These are phyloP conservation scores for Drosophila pachea DNA, from an alignment of 1,140 invertebrate genomes.

Conservation along the genomic window DNA sequence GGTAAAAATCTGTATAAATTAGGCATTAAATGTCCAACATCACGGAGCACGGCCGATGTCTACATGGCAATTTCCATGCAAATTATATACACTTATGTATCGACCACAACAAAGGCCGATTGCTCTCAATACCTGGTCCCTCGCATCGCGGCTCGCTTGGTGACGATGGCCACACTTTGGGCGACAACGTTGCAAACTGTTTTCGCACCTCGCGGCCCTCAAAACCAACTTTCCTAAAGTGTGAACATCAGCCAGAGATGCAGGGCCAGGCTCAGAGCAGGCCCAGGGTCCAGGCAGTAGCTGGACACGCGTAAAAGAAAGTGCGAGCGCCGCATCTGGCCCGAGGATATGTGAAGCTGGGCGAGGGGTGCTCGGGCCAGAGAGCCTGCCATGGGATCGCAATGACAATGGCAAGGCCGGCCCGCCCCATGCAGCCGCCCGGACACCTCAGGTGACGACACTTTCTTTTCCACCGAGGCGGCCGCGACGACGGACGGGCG, in stretches of 20 bases:
- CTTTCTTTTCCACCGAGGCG: conserved; percentile 65
- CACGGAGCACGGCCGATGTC: conserved; percentile 34
- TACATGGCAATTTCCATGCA: conserved; percentile 67
- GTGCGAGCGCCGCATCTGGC: conserved; percentile 56
- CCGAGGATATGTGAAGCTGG: conserved; percentile 62
- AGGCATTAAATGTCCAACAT: conserved; percentile 70
- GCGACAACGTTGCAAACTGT: conserved; percentile 65
- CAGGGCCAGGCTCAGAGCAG: background rate
- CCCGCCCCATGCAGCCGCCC: conserved; percentile 1
- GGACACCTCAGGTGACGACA: conserved; percentile 50
- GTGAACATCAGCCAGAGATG: conserved; percentile 60
- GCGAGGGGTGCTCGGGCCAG: conserved; percentile 54
- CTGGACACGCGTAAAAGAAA: conserved; percentile 75
- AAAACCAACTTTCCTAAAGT: conserved; percentile 77
- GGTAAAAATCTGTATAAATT: conserved; percentile 70
- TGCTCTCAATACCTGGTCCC: conserved; percentile 20
- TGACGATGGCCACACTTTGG: conserved; percentile 72
- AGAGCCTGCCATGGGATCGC: conserved; percentile 39
- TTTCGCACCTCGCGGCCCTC: conserved; percentile 66
- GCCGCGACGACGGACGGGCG: conserved; percentile 5
- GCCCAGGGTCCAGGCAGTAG: conserved; percentile 21
- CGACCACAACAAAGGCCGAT: conserved; percentile 33
- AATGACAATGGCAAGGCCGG: conserved; percentile 56
- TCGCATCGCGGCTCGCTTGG: conserved; percentile 3
- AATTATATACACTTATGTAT: conserved; percentile 73